Conservation (phyloP, 2,113 vertebrate species). For the Xenotilapia caudafasciata region DNA sequence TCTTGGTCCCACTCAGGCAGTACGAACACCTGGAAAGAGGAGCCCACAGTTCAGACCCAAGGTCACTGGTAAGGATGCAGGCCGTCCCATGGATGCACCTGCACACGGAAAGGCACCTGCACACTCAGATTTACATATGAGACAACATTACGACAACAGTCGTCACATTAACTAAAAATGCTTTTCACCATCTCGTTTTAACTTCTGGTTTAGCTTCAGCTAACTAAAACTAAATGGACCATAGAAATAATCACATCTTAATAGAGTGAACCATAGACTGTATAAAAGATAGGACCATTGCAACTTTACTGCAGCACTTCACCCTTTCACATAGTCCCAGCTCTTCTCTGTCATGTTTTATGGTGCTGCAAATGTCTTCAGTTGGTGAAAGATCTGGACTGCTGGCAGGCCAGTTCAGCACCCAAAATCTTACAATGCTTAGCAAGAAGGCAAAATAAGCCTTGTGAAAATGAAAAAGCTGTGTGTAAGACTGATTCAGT, state of each 20-base stretch:
- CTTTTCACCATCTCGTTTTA: not conserved
- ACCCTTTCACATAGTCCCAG: not conserved
- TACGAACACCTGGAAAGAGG: too few relatives aligned
- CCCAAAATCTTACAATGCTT: not conserved
- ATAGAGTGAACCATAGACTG: not conserved
- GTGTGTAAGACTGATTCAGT: not conserved
- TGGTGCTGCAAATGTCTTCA: not conserved
- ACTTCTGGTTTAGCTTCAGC: not conserved
- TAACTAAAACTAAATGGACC: not conserved
- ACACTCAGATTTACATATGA: not conserved
- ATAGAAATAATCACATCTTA: not conserved
- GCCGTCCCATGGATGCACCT: not conserved
- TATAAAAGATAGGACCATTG: not conserved
- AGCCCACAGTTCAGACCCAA: too few relatives aligned
- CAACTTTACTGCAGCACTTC: not conserved
- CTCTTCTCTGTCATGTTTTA: not conserved
- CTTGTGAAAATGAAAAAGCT: not conserved
- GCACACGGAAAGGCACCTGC: not conserved
- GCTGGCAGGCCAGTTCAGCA: not conserved
- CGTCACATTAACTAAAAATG: not conserved
- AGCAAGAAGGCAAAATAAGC: not conserved
- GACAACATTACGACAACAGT: not conserved
- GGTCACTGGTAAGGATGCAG: too few relatives aligned
- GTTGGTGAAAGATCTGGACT: not conserved
- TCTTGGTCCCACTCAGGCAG: too few relatives aligned